Conservation (phyloP, 2,888 invertebrate species). For the Ischnura elegans region DNA sequence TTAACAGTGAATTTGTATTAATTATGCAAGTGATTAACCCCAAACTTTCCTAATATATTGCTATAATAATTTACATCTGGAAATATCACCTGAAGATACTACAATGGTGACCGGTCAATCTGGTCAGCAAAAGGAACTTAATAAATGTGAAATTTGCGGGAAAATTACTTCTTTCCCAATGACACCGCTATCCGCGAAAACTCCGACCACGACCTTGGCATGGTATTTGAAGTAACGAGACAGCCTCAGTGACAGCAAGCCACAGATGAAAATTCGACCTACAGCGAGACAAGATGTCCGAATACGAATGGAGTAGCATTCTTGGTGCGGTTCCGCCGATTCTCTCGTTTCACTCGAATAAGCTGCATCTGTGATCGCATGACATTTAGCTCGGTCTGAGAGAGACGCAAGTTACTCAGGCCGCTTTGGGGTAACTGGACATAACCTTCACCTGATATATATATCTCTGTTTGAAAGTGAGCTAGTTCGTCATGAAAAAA, state of each 20-base stretch:
- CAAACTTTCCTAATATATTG: no score
- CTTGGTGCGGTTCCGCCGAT: not conserved
- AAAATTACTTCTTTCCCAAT: not conserved
- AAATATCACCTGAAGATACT: no score
- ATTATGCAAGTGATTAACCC: no score
- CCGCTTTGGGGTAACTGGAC: not conserved
- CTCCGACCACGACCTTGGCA: not conserved
- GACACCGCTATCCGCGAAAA: not conserved
- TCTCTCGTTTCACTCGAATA: not conserved
- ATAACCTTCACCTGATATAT: conserved; percentile 35
- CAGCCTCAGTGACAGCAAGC: not conserved
- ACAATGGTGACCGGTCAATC: not conserved
- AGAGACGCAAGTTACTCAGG: not conserved
- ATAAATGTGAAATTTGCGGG: not conserved
- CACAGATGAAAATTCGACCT: conserved; percentile 16
- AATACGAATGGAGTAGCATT: not conserved
- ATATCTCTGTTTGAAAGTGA: not conserved
- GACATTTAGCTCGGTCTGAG: conserved; percentile 2
- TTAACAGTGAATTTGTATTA: no score
- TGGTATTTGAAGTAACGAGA: not conserved
- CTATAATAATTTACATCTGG: no score
- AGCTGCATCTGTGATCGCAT: not conserved
- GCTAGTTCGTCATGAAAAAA: not conserved
- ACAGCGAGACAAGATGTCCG: not conserved
- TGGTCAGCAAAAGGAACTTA: not conserved